phyloP scores from a whole-genome alignment of 1,140 invertebrate species.

The Zophobas atratus region DNA sequence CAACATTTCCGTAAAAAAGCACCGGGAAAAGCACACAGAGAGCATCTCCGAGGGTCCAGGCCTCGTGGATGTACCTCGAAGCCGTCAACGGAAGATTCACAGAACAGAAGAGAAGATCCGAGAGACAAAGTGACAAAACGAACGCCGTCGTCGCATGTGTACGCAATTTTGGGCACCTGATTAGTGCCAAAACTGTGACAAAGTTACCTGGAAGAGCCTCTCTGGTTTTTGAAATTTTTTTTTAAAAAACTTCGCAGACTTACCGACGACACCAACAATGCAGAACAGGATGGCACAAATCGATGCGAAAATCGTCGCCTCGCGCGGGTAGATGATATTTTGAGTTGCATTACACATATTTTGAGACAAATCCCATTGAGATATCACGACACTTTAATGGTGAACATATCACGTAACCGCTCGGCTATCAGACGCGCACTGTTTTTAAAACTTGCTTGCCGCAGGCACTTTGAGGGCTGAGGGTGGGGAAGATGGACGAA shows the following conservation, averaged over 20 bases:
- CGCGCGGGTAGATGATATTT: conserved; percentile 74
- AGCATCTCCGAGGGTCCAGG: conserved; percentile 85
- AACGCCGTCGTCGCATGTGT: conserved; percentile 90
- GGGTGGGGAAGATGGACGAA: conserved; percentile 29
- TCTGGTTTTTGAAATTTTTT: conserved; percentile 16
- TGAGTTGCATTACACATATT: conserved; percentile 37
- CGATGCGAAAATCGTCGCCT: conserved; percentile 82
- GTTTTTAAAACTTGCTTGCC: conserved; percentile 27
- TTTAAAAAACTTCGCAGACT: conserved; percentile 60
- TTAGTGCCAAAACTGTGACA: conserved; percentile 83
- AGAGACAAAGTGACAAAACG: conserved; percentile 87
- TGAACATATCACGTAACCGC: conserved; percentile 29
- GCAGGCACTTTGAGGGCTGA: conserved; percentile 1
- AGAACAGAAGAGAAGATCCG: conserved; percentile 88
- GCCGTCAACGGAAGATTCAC: conserved; percentile 90
- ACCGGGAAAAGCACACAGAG: conserved; percentile 90
- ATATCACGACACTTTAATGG: conserved; percentile 10
- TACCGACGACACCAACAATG: conserved; percentile 84
- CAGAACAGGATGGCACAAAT: conserved; percentile 85
- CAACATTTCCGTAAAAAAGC: conserved; percentile 92
- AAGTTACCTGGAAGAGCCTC: conserved; percentile 80
- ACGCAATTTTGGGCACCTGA: conserved; percentile 82
- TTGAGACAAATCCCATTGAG: conserved; percentile 16
- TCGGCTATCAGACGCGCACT: conserved; percentile 29
- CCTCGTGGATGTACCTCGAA: conserved; percentile 84